Conservation (phyloP, 2,113 vertebrate genomes). For the Hymenochirus boettgeri region DNA sequence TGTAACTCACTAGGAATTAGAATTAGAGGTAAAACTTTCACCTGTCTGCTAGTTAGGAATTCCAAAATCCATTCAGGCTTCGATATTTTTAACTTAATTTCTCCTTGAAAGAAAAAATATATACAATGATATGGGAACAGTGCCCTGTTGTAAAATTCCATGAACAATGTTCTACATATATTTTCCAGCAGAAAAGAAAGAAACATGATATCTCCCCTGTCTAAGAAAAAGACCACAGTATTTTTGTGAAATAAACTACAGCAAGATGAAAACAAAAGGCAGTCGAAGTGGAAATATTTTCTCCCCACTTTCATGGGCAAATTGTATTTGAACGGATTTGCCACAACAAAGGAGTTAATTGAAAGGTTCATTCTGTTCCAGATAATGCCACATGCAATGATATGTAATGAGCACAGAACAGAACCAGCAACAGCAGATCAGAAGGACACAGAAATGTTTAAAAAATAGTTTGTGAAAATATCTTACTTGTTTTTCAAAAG, state of each 20-base stretch:
- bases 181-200: neutral
- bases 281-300: constrained; percentile 71
- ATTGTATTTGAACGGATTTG: constrained; percentile 70
- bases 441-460: constrained; percentile 43
- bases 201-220: constrained; percentile 1
- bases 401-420: constrained; percentile 67
- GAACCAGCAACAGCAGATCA: constrained; percentile 60
- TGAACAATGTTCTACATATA: no score
- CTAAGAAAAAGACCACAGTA: constrained; percentile 21
- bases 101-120: no score
- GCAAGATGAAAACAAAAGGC: constrained; percentile 62
- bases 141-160: no score
- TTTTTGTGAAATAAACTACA: neutral
- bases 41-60: no score
- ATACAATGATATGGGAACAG: no score
- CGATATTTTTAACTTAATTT: no score
- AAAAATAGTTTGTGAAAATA: constrained; percentile 19
- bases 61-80: no score
- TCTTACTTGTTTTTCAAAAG: constrained; percentile 93
- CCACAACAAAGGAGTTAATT: constrained; percentile 77
- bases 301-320: constrained; percentile 55
- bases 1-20: no score
- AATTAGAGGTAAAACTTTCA: no score
- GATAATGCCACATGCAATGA: constrained; percentile 65
- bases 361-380: constrained; percentile 62